Evolutionary conservation across 2,113 vertebrate species (phyloP).

Genomic region (Hypanus sabinus): DNA sequence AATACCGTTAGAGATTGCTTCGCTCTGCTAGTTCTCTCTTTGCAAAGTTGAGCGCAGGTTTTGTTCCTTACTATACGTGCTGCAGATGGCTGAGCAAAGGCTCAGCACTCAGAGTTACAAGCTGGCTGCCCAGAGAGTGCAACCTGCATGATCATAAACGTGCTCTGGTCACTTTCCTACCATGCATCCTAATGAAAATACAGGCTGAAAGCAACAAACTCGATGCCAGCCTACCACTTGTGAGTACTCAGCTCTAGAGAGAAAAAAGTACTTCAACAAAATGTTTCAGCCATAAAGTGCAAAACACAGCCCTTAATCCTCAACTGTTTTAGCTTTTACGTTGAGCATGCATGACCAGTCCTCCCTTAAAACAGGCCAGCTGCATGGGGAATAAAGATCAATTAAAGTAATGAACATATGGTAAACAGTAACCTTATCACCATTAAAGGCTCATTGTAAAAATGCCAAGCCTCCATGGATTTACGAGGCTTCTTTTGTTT

Average conservation of each 20-base stretch:
- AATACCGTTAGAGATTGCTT: background rate
- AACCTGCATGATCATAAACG: background rate
- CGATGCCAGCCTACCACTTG: background rate
- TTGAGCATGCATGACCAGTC: background rate
- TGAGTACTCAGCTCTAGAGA: background rate
- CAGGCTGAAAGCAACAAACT: background rate
- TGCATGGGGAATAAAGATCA: slow-evolving; percentile 24
- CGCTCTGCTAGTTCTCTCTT: background rate
- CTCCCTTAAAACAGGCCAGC: background rate
- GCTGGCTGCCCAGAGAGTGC: background rate
- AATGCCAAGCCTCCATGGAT: slow-evolving; percentile 20
- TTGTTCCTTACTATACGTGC: background rate
- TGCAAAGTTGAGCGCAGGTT: background rate
- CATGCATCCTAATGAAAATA: background rate
- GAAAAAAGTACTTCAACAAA: background rate
- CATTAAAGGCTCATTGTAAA: slow-evolving; percentile 34
- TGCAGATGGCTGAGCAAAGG: background rate
- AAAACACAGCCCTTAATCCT: slow-evolving; percentile 3
- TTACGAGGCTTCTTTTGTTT: slow-evolving; percentile 9
- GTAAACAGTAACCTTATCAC: background rate
- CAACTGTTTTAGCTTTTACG: background rate
- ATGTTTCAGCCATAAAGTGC: background rate
- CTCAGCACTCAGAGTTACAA: background rate
- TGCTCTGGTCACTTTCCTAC: background rate
- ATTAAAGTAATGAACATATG: slow-evolving; percentile 21